A percentile compares a stretch with the other conserved stretches of the same genome.
Conservation (phyloP, 2,797 vertebrate species). For the Hydrocynus forskahlii region DNA sequence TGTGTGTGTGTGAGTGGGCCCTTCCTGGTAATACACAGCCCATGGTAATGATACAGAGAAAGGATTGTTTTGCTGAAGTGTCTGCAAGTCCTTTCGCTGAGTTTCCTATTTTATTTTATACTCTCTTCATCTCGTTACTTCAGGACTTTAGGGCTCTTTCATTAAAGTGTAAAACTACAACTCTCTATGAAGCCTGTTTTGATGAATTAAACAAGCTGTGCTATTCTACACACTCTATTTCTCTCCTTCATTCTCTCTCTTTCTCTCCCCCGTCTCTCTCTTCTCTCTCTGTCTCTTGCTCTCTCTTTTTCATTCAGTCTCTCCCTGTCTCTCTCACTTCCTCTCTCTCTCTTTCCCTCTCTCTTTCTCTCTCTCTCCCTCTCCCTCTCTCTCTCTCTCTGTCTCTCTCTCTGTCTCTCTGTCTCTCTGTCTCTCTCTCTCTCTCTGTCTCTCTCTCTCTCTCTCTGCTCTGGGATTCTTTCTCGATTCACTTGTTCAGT, state of each 20-base stretch:
- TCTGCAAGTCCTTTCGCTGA: slow-evolving; percentile 37
- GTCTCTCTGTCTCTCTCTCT: no score
- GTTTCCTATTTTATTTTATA: slow-evolving; percentile 39
- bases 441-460: no score
- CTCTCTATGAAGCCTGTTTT: slow-evolving; percentile 68
- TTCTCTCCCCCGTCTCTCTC: slow-evolving; percentile 17
- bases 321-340: no score
- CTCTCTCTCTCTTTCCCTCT: no score
- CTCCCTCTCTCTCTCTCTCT: no score
- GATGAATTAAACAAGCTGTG: slow-evolving; percentile 69
- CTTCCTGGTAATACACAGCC: slow-evolving; percentile 62
- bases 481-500: no score
- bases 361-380: no score
- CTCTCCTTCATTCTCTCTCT: slow-evolving; percentile 21
- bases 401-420: no score
- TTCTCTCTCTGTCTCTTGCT: slow-evolving; percentile 39
- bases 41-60: slow-evolving; percentile 68
- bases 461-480: no score
- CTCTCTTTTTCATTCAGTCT: slow-evolving; percentile 56
- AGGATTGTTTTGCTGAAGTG: slow-evolving; percentile 54
- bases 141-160: slow-evolving; percentile 76
- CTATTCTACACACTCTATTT: slow-evolving; percentile 48
- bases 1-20: slow-evolving; percentile 30
- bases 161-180: slow-evolving; percentile 79
- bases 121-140: slow-evolving; percentile 74